Evolutionary conservation across 2,888 invertebrate species (phyloP), one percentile per base, ranked within the genome.

Genomic region (Drosophila leonis): DNA sequence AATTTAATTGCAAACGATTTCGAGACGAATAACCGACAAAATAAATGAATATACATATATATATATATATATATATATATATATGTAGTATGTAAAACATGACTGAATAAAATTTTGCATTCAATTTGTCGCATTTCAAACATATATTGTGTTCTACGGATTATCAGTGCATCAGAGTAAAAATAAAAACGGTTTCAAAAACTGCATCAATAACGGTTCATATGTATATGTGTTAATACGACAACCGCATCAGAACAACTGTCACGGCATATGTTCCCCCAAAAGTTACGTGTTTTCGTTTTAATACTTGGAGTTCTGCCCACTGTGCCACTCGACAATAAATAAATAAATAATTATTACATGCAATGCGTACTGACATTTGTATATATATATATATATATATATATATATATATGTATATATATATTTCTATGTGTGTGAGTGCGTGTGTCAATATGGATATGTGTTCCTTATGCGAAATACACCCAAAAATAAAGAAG

Each of bases 121-220:
- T 10, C 4, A 10, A 5, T n/a, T 10, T n/a, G 2, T 29, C n/a
- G 6, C 27, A 49, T 31, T 49, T n/a, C 29, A n/a, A n/a, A n/a
- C n/a, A 29, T 5, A 41, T 7, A 15, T 33, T 18, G n/a, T 18
- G 24, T 7, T 57, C 10, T 20, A 15, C 48, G 67, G 67, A 67
- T 67, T 67, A 67, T 67, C 71, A 66, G 66, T 67, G 66, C 70
- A 37, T 41, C 20, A 18, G 18, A 49, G 33, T 31, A 31, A 12
- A 12, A 12, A 10, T 1, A 33, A 52, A 27, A 52, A 20, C 29
- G 18, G 10, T 51, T 27, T 12, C 13, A 31, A 13, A 18, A 52
- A 37, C 51, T 4, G 33, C 20, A 15, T 1, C 4, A 20, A 13
- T 49, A 18, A 39, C 54, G 27, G 37, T 8, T 39, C 18, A 15